Base-by-base conservation (phyloP, 1,140 invertebrate genomes). In the Papilio aristodemus region DNA sequence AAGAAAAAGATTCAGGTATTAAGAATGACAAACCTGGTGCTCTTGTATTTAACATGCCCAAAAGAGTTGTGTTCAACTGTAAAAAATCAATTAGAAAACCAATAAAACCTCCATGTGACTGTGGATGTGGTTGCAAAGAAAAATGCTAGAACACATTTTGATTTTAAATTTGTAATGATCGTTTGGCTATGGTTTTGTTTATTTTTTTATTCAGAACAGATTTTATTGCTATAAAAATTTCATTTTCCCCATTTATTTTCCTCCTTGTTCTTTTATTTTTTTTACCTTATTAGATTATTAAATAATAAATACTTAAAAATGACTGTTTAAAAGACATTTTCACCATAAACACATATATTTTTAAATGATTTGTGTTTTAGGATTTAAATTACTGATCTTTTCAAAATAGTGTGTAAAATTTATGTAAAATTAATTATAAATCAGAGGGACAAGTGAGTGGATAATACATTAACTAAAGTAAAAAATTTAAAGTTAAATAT, bases 141-240 rank as follows among this genome's bases (percentile, higher is more conserved):
- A 54, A 25, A 25, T 1, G 4, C 10, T 9, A 54, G 19, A 22
- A 25, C 22, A 9, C 17, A 22, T 50, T 13, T 68, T 38, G 22
- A 37, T 54, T 66, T 25, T 19, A n/a, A 32, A 68, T 68, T 46
- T 66, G 17, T 72, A 32, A 25, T 22, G 3, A 50, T 19, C 7
- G 17, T 50, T 50, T 50, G 19, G 41, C 8, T 0, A 22, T 32
- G 27, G 27, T 54, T 39, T 39, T 11, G 4, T 54, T 11, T 13
- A 11, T 22, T 25, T 11, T 54, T 50, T 50, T 25, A 22, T 50
- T n/a, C n/a, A n/a, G n/a, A 46, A 46, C 19, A 54, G 4, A 11
- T 22, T 54, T 54, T 54, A 58, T 54, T 67, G 32, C 19, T 64
- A 68, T 67, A 60, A 60, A 58, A 63, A n/a, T n/a, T n/a, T n/a